A percentile compares a stretch with the other conserved stretches of the same genome.
Conservation (phyloP, 2,888 invertebrate species). For the Meta bourneti region DNA sequence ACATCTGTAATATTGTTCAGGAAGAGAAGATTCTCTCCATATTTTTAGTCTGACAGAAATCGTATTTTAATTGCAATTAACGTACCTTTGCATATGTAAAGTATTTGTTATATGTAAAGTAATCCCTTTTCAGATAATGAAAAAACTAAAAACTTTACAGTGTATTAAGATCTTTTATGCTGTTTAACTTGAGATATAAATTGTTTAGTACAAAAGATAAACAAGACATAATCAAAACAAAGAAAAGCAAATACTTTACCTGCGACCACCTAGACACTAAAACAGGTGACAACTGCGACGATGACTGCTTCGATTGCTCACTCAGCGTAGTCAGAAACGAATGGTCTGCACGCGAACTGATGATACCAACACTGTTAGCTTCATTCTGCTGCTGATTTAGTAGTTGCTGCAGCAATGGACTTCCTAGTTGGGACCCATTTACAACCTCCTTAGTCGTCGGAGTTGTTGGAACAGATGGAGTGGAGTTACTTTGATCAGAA, state of each 20-base stretch:
- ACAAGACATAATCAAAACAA: neutral
- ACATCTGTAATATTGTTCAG: no score
- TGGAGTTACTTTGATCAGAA: slow-evolving; percentile 44
- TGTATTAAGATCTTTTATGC: neutral
- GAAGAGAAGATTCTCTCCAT: no score
- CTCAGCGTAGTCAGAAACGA: slow-evolving; percentile 52
- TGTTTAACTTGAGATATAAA: neutral
- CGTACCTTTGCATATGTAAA: neutral
- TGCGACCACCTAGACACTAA: slow-evolving; percentile 71
- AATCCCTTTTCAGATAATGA: neutral
- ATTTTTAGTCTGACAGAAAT: no score
- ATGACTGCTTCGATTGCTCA: slow-evolving; percentile 61
- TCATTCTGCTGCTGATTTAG: slow-evolving; percentile 63
- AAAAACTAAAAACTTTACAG: neutral
- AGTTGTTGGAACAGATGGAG: slow-evolving; percentile 68
- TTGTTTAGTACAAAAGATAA: neutral
- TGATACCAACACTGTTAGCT: slow-evolving; percentile 1
- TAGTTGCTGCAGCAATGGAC: slow-evolving; percentile 69
- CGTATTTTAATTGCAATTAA: neutral
- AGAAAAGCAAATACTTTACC: slow-evolving; percentile 28
- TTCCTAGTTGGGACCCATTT: slow-evolving; percentile 56
- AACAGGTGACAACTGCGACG: slow-evolving; percentile 57
- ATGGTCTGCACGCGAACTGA: slow-evolving; percentile 55
- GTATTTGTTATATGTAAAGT: no score
- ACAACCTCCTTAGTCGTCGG: slow-evolving; percentile 55